Evolutionary conservation across 2,113 vertebrate species (phyloP).

Genomic region (Struthio camelus): DNA sequence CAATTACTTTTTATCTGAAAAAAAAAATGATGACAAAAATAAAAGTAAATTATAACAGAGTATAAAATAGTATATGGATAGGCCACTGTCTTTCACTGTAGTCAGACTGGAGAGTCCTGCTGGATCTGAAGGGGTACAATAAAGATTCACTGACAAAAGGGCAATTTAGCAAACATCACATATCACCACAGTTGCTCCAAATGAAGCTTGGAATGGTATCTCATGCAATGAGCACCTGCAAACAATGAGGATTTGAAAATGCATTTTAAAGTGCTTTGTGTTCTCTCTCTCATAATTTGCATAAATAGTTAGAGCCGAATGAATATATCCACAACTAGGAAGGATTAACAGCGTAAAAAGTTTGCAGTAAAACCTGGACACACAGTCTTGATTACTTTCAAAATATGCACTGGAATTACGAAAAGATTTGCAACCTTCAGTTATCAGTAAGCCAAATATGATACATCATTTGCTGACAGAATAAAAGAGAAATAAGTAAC

Average conservation of each 20-base stretch:
- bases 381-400: background rate
- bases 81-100: background rate
- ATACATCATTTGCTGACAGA: fast-evolving
- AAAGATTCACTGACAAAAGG: background rate
- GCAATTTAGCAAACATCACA: background rate
- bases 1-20: background rate
- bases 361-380: background rate
- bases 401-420: background rate
- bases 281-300: background rate
- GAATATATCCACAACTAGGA: background rate
- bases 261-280: background rate
- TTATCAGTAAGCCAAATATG: background rate
- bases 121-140: background rate
- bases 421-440: background rate
- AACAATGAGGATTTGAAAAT: background rate
- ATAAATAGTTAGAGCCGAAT: background rate
- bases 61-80: background rate
- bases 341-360: background rate
- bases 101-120: background rate
- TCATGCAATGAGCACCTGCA: background rate
- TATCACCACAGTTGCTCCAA: background rate
- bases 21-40: background rate
- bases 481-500: background rate
- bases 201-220: background rate
- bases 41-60: background rate